Evolutionary conservation across 1,140 invertebrate genomes (phyloP), one percentile per base, ranked within the genome.

Genomic region (Tetragonula clypearis): DNA sequence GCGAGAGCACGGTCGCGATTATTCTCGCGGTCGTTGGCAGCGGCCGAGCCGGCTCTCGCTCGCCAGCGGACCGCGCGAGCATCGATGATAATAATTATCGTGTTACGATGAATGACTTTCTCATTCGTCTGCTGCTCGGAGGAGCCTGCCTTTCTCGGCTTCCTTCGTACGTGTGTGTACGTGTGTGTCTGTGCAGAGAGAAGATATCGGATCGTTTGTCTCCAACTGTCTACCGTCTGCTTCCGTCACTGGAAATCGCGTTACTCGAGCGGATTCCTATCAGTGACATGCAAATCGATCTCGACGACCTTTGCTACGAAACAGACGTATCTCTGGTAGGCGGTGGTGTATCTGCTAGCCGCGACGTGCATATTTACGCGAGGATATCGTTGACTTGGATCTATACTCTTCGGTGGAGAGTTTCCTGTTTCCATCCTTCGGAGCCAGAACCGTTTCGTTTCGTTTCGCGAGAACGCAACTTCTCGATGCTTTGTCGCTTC

Each of bases 251-350:
- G 77, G 41, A 14, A 15, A 26, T 26, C 73, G 55, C 56, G 85
- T 86, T 82, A 78, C 80, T 86, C 80, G 85, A 77, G 83, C 89
- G 89, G 90, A 90, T 91, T 89, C 85, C 83, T 90, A 91, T 92
- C 91, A 91, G 88, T 91, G 91, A 92, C 90, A 91, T 87, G 91
- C 88, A 89, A 91, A 92, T 92, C 87, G 90, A 92, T 92, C 86
- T 91, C 35, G n/a, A 56, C 79, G 84, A 87, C 86, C 86, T 87
- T 87, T 82, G 79, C 79, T 69, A 86, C 79, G 79, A 86, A 85
- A 79, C 86, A 79, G 86, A 82, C 85, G 80, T 83, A 86, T 86
- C 80, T 72, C 74, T 71, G 85, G 74, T 83, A 78, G 66, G 68
- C 49, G 68, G 82, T 77, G 82, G 56, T 71, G 82, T 84, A 49